Conservation (phyloP, 2,113 vertebrate genomes). For the Psilopsiagon aymara region DNA sequence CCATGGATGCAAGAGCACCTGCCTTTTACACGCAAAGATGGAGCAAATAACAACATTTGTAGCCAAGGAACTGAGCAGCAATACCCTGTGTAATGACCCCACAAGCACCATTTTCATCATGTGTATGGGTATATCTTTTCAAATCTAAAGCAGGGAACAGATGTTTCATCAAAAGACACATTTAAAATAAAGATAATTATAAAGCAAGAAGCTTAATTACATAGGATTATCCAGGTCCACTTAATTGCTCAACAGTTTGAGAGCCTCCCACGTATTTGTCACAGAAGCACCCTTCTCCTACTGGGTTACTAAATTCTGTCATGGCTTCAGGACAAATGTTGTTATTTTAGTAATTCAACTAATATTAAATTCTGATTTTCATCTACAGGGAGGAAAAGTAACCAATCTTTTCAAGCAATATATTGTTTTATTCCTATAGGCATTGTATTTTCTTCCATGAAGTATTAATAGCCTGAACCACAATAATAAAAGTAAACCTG, state of each 20-base stretch:
- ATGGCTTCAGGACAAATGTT: conserved; percentile 60
- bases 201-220: conserved; percentile 83
- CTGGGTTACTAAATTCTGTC: conserved; percentile 64
- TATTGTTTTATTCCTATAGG: conserved; percentile 17
- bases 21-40: conserved; percentile 65
- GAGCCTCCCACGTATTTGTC: conserved; percentile 72
- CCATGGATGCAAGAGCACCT: conserved; percentile 65
- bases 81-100: conserved; percentile 60
- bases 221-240: conserved; percentile 82
- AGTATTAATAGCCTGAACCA: conserved; percentile 25
- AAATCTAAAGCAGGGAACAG: conserved; percentile 81
- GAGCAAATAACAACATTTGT: conserved; percentile 77
- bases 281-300: conserved; percentile 55
- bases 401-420: conserved; percentile 44
- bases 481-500: conserved; percentile 19
- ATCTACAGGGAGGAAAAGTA: conserved; percentile 49
- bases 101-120: conserved; percentile 61
- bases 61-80: conserved; percentile 65
- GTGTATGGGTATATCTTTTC: conserved; percentile 73
- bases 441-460: conserved; percentile 22
- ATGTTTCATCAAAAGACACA: conserved; percentile 85
- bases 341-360: conserved; percentile 58
- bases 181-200: conserved; percentile 86
- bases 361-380: conserved; percentile 68
- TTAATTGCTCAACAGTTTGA: conserved; percentile 80